Conservation (phyloP, 2,888 invertebrate species). For the Trichopria drosophilae region DNA sequence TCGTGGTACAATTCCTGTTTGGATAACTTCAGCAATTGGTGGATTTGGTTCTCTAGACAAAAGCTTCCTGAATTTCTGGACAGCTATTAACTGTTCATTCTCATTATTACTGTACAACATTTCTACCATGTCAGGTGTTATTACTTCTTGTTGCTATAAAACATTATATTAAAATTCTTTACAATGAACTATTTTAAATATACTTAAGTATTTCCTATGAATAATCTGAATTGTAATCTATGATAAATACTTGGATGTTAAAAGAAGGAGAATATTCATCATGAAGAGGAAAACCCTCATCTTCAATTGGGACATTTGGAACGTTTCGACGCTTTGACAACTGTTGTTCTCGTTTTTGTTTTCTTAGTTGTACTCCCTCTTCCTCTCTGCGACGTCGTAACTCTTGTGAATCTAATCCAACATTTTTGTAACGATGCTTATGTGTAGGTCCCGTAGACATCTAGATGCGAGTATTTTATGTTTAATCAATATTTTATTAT, state of each 20-base stretch:
- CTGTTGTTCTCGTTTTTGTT: constrained; percentile 94
- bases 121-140: constrained; percentile 82
- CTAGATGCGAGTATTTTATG: too few species aligned
- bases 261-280: constrained; percentile 46
- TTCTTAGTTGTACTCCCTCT: constrained; percentile 92
- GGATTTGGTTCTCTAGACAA: constrained; percentile 94
- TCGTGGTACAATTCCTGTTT: constrained; percentile 89
- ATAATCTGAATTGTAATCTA: constrained; percentile 34
- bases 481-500: too few species aligned
- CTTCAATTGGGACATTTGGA: constrained; percentile 50
- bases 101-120: constrained; percentile 77
- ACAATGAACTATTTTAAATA: too few species aligned
- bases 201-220: too few species aligned
- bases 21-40: constrained; percentile 95
- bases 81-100: constrained; percentile 81
- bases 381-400: constrained; percentile 90
- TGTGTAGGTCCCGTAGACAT: constrained; percentile 79
- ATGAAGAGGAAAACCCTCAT: constrained; percentile 46
- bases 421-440: constrained; percentile 93
- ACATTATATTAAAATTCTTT: too few species aligned
- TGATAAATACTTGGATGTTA: constrained; percentile 41
- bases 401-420: constrained; percentile 88
- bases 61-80: constrained; percentile 91
- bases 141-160: constrained; percentile 63
- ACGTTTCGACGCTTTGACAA: constrained; percentile 91